These are phyloP conservation scores for Baccha elongata DNA, from an alignment of 2,888 invertebrate species.

Conservation along the genomic window DNA sequence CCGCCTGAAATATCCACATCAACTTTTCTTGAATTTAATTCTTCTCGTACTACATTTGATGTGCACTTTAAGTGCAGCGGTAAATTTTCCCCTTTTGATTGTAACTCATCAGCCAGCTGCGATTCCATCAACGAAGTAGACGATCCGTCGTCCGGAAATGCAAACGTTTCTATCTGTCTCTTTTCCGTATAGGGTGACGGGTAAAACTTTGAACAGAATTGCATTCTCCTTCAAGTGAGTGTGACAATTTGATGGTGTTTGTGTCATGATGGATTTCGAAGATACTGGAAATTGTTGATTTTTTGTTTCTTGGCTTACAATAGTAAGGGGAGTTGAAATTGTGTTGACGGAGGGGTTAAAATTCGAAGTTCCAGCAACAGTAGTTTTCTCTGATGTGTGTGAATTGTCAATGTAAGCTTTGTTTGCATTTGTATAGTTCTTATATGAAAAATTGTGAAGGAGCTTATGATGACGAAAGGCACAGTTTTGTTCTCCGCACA, in stretches of 20 bases:
- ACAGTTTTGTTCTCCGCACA: slow-evolving; percentile 24
- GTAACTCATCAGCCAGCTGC: slow-evolving; percentile 4
- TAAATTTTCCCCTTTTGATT: slow-evolving; percentile 21
- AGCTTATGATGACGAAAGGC: slow-evolving; percentile 18
- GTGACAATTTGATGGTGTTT: slow-evolving; percentile 11
- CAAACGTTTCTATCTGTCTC: slow-evolving; percentile 11
- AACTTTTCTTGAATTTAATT: background rate
- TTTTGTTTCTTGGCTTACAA: background rate
- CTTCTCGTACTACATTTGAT: slow-evolving; percentile 15
- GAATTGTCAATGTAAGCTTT: background rate
- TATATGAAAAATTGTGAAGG: slow-evolving; percentile 2
- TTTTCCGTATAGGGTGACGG: slow-evolving; percentile 33
- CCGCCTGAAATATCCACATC: no score
- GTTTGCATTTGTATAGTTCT: background rate
- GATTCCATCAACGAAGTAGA: slow-evolving; percentile 31
- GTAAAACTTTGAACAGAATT: slow-evolving; percentile 36
- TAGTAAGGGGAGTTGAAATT: background rate
- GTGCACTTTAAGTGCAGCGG: slow-evolving; percentile 13
- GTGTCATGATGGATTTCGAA: background rate
- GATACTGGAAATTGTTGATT: background rate
- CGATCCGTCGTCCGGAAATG: slow-evolving; percentile 39
- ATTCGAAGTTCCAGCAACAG: background rate
- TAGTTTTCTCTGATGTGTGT: background rate
- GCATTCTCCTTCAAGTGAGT: slow-evolving; percentile 6
- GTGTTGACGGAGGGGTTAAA: slow-evolving; percentile 1